Evolutionary conservation across 1,140 invertebrate genomes (phyloP).

Genomic region (Gryllus bimaculatus): DNA sequence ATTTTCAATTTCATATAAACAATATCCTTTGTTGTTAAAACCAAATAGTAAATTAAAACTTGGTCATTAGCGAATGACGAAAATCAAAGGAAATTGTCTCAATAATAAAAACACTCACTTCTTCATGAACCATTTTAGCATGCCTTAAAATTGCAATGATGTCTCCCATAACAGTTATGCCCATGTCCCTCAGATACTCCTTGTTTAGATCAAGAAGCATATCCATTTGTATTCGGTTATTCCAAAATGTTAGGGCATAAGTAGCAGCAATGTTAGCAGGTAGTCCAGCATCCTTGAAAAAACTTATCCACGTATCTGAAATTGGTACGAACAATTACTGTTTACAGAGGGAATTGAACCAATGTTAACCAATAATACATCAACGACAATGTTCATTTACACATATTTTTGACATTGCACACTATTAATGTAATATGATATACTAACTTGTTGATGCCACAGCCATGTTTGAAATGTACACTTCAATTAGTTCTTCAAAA

Average conservation of each 20-base stretch:
- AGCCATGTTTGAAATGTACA: neutral
- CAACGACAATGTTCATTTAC: neutral
- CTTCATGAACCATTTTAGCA: conserved; percentile 61
- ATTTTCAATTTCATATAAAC: too few species aligned
- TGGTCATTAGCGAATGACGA: too few species aligned
- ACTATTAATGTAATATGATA: neutral
- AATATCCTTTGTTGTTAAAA: too few species aligned
- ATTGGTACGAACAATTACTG: conserved; percentile 16
- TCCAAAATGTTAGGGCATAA: conserved; percentile 72
- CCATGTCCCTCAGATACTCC: conserved; percentile 75
- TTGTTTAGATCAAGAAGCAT: conserved; percentile 75
- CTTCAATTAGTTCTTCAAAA: too few species aligned
- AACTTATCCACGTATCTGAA: conserved; percentile 59
- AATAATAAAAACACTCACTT: conserved; percentile 35
- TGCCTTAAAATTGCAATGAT: conserved; percentile 76
- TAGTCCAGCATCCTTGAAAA: conserved; percentile 69
- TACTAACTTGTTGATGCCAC: neutral
- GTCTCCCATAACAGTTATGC: conserved; percentile 70
- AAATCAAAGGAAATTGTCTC: too few species aligned
- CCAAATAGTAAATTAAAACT: too few species aligned
- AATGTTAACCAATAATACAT: neutral
- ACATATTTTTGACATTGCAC: neutral
- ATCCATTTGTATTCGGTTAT: conserved; percentile 68
- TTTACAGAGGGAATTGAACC: too few species aligned
- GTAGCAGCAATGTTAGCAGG: conserved; percentile 59